Evolutionary conservation across 2,113 vertebrate species (phyloP), one percentile per base, ranked within the genome.

Genomic region (Phodopus roborovskii): DNA sequence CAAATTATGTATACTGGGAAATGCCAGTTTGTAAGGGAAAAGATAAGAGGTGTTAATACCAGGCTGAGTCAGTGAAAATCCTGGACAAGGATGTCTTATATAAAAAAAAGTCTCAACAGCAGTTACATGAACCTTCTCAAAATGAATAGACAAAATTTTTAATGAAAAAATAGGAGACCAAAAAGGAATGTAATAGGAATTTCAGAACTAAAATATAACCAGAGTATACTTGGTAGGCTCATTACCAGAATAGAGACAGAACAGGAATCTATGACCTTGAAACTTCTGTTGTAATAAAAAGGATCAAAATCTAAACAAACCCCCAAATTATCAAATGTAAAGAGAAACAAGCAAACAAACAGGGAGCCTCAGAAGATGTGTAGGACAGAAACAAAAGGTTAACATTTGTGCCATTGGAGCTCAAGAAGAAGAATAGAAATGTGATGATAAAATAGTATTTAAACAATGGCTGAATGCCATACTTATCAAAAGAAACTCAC

Each of bases 401-500:
- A 64, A 33, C 62, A 42, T 79, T 71, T 30, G 86, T 91, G 64
- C n/a, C 82, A 53, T 36, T 92, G 82, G 64, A 62, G 36, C 81
- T 91, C 53, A 15, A 91, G 53, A 86, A 50, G 50, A 78, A 62
- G 53, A 81, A 26, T 90, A 60, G 68, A 68, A 85, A 1, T 86
- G 5, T 58, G 30, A 45, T 64, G 20, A 39, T 50, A 24, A 79
- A 79, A 50, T 24, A 78, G 30, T 50, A 64, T 92, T 95, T 91
- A 84, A 71, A 64, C 58, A 62, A 33, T 13, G 24, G 66, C 33
- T 68, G n/a, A 60, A 68, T 89, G 1, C 39, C 77, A 42, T 56
- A 84, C 64, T 53, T 94, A 48, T 70, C 26, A 90, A 77, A 91
- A 48, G 71, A 90, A 94, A 26, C 39, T 60, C 30, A 58, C 50